Conservation (phyloP, 2,888 invertebrate species). For the Campoplex capitator region DNA sequence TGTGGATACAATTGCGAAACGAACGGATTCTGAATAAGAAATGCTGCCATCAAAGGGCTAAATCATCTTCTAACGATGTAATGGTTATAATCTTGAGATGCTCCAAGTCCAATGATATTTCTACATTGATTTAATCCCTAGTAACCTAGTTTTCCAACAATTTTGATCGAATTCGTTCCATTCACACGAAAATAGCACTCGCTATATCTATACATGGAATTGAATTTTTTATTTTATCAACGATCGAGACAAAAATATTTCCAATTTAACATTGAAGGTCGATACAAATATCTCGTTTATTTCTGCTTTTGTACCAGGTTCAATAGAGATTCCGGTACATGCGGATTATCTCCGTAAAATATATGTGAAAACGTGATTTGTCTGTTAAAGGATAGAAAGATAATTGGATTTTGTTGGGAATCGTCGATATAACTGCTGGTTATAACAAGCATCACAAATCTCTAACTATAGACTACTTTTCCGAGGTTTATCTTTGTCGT, state of each 20-base stretch:
- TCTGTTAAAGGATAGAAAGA: constrained; percentile 34
- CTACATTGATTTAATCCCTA: not conserved
- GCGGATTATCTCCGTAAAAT: constrained; percentile 17
- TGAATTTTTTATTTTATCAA: not conserved
- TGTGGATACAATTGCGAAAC: not conserved
- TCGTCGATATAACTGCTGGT: constrained; percentile 16
- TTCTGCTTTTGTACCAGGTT: not conserved
- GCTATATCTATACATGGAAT: not conserved
- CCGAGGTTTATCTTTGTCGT: not conserved
- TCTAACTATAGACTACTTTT: not conserved
- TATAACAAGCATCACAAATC: not conserved
- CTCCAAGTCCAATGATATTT: not conserved
- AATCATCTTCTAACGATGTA: not conserved
- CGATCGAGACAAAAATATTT: not conserved
- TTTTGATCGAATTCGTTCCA: not conserved
- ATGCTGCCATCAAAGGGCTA: not conserved
- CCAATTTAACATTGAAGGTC: not conserved
- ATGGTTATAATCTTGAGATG: not conserved
- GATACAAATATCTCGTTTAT: constrained; percentile 25
- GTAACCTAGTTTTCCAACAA: constrained; percentile 3
- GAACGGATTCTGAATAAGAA: not conserved
- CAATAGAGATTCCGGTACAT: not conserved
- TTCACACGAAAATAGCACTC: not conserved
- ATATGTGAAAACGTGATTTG: constrained; percentile 4
- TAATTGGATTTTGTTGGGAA: constrained; percentile 54